Evolutionary conservation across 2,113 vertebrate species (phyloP).

Genomic region (Myiagra hebetior): DNA sequence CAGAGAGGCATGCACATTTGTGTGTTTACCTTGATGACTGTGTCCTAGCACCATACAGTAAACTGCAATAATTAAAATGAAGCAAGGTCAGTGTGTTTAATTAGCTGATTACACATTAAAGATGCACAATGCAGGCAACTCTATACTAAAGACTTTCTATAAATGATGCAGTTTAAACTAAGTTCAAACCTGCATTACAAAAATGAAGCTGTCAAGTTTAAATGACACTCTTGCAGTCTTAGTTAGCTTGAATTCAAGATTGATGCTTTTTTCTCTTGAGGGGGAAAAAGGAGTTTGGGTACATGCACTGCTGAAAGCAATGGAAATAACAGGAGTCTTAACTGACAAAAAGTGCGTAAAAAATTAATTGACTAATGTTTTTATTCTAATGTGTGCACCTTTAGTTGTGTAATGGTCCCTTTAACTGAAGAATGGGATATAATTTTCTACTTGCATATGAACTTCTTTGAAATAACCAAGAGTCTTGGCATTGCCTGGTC

Average conservation of each 20-base stretch:
- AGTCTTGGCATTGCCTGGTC: slow-evolving; percentile 28
- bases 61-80: neutral
- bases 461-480: neutral
- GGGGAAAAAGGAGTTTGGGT: neutral
- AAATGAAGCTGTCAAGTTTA: neutral
- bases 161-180: neutral
- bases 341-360: neutral
- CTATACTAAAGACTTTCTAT: neutral
- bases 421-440: neutral
- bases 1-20: neutral
- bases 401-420: slow-evolving; percentile 31
- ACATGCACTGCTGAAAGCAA: neutral
- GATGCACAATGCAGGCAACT: slow-evolving; percentile 12
- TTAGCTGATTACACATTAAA: slow-evolving; percentile 27
- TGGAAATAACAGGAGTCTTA: neutral
- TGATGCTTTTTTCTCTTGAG: neutral
- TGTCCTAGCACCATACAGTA: neutral
- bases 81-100: neutral
- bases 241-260: neutral
- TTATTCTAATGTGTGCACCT: slow-evolving; percentile 49
- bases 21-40: neutral
- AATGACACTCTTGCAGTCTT: neutral
- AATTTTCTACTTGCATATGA: slow-evolving; percentile 25
- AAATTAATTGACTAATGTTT: slow-evolving; percentile 6
- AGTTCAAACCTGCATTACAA: neutral